These are phyloP conservation scores for Malthinus seriepunctatus DNA, from an alignment of 2,888 invertebrate genomes.

Conservation along the genomic window DNA sequence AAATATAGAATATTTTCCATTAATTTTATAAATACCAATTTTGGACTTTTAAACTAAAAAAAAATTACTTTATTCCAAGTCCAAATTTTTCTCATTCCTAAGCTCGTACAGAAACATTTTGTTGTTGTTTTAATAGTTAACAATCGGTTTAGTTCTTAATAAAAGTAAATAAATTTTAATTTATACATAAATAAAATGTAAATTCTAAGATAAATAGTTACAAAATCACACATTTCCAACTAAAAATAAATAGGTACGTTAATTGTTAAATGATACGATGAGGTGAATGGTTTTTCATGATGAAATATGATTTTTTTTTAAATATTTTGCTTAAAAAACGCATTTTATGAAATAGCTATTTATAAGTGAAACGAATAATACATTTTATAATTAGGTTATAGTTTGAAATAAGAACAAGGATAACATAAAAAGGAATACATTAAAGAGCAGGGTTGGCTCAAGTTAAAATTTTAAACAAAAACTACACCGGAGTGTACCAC, in stretches of 20 bases:
- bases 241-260: conserved; percentile 54
- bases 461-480: too few relatives aligned
- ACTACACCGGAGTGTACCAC: too few relatives aligned
- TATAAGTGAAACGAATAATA: conserved; percentile 24
- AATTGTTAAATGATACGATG: conserved; percentile 43
- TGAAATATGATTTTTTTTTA: conserved; percentile 15
- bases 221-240: conserved; percentile 55
- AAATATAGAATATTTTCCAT: conserved; percentile 52
- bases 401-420: conserved; percentile 22
- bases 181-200: conserved; percentile 51
- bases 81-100: neutral
- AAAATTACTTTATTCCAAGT: neutral
- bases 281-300: conserved; percentile 28
- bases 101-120: neutral
- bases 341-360: conserved; percentile 16
- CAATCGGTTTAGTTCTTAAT: conserved; percentile 41
- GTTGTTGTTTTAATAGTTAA: neutral
- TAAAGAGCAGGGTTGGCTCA: neutral
- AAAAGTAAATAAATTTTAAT: conserved; percentile 49
- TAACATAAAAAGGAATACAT: conserved; percentile 25
- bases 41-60: conserved; percentile 36
- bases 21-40: conserved; percentile 40
- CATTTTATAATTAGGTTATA: conserved; percentile 23
- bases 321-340: conserved; percentile 20
- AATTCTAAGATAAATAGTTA: conserved; percentile 47